These are phyloP conservation scores for Sipha flava DNA, from an alignment of 1,140 invertebrate species.

Conservation along the genomic window DNA sequence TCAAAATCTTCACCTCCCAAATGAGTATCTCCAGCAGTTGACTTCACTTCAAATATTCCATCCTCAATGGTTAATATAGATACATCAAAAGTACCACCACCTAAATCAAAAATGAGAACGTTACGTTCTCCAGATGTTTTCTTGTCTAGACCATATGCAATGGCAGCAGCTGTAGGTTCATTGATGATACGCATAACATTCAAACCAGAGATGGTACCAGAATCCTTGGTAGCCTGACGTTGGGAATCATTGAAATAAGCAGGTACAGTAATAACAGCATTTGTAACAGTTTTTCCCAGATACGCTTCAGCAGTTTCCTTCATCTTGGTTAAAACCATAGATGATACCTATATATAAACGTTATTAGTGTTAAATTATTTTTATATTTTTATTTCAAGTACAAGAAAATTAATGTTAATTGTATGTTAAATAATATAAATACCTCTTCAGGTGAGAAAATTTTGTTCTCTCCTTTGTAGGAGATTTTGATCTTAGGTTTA, in stretches of 20 bases:
- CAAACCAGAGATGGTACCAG: slow-evolving; percentile 74
- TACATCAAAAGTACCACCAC: slow-evolving; percentile 96
- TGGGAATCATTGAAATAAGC: slow-evolving; percentile 90
- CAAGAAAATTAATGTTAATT: too few relatives aligned
- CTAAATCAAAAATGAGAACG: slow-evolving; percentile 88
- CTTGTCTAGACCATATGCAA: slow-evolving; percentile 98
- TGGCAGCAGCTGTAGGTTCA: slow-evolving; percentile 97
- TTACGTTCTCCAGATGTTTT: slow-evolving; percentile 73
- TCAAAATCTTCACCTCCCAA: slow-evolving; percentile 98
- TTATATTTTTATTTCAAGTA: too few relatives aligned
- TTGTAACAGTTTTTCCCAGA: slow-evolving; percentile 77
- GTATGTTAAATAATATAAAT: background rate
- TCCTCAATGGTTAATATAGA: slow-evolving; percentile 92
- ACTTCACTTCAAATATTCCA: slow-evolving; percentile 92
- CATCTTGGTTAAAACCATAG: slow-evolving; percentile 87
- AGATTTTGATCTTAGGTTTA: slow-evolving; percentile 80
- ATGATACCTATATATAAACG: slow-evolving; percentile 78
- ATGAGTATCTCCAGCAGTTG: slow-evolving; percentile 94
- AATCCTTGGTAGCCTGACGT: slow-evolving; percentile 85
- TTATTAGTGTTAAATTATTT: too few relatives aligned
- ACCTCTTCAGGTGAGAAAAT: slow-evolving; percentile 80
- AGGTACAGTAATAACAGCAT: slow-evolving; percentile 85
- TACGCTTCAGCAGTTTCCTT: slow-evolving; percentile 94
- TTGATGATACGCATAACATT: slow-evolving; percentile 86
- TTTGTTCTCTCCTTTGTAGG: slow-evolving; percentile 85